Evolutionary conservation across 1,140 invertebrate species (phyloP), one percentile per base, ranked within the genome.

Genomic region (Rhyzopertha dominica): DNA sequence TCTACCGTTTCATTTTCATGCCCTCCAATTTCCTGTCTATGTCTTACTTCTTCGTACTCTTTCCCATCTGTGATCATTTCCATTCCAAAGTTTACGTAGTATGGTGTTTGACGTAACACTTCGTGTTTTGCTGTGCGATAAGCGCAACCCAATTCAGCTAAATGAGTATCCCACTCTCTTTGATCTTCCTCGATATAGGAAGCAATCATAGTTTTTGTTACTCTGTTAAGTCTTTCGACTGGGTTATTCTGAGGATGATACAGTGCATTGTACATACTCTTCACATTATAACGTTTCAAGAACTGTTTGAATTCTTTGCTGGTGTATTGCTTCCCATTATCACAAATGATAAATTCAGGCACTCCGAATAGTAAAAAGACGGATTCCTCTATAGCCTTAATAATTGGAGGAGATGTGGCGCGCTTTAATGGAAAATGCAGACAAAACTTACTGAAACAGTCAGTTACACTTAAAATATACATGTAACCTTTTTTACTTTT

Each of bases 161-260:
- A 40, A 41, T 55, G 14, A 22, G 44, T 31, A 38, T 54, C 56
- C 61, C 61, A 63, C 9, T 34, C 38, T 9, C 31, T 36, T 25
- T 64, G 59, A 32, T 59, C 52, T 14, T 43, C 8, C 49, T n/a
- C n/a, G 0, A 60, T 37, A 39, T 53, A 64, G 8, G 40, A 24
- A 1, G 39, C 10, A 10, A 64, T 42, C 38, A 56, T 49, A 10
- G 49, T 51, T 16, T 54, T 54, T 2, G 61, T 20, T 10, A 54
- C 51, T 23, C 46, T 17, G 39, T 62, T 63, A 4, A 20, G 10
- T n/a, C 36, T 19, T 20, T 39, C 36, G 4, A 23, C 22, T 7
- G 20, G 36, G 24, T 39, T 24, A 10, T 19, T 14, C 12, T 24
- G 20, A 8, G 36, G 9, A 24, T 39, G 36, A 16, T 39, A 39